Evolutionary conservation across 2,888 invertebrate genomes (phyloP).

Genomic region (Acanthosepion pharaonis): DNA sequence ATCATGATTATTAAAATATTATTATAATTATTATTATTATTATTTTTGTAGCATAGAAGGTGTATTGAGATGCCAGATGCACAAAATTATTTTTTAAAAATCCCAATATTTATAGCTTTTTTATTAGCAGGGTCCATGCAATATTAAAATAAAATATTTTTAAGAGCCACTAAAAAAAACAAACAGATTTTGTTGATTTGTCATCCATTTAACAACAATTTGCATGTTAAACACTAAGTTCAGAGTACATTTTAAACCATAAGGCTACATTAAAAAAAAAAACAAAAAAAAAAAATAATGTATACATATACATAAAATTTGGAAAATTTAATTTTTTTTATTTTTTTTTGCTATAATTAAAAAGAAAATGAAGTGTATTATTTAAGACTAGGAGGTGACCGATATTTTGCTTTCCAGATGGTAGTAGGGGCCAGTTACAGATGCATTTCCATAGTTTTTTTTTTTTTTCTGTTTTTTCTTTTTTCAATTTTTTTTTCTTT

Average conservation of each 20-base stretch:
- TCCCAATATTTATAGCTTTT: slow-evolving; percentile 35
- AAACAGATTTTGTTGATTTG: slow-evolving; percentile 25
- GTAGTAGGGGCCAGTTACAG: slow-evolving; percentile 48
- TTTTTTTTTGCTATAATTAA: slow-evolving; percentile 11
- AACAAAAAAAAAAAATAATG: not conserved
- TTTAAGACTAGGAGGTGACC: slow-evolving; percentile 39
- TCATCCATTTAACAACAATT: slow-evolving; percentile 37
- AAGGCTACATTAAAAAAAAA: not conserved
- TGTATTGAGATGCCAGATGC: slow-evolving; percentile 13
- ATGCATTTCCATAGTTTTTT: slow-evolving; percentile 48
- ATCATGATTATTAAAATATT: slow-evolving; percentile 14
- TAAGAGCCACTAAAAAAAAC: slow-evolving; percentile 34
- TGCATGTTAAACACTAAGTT: slow-evolving; percentile 36
- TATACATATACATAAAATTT: not conserved
- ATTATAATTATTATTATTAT: slow-evolving; percentile 36
- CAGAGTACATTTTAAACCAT: slow-evolving; percentile 23
- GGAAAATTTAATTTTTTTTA: not conserved
- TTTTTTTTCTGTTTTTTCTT: not conserved
- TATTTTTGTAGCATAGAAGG: slow-evolving; percentile 16
- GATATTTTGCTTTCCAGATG: slow-evolving; percentile 45
- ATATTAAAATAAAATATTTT: not conserved
- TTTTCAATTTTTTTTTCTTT: not conserved
- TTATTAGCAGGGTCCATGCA: slow-evolving; percentile 45
- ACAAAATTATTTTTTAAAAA: not conserved
- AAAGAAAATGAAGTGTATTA: not conserved